phyloP scores from a whole-genome alignment of 2,888 invertebrate genomes.

The Sussaba pulchella region DNA sequence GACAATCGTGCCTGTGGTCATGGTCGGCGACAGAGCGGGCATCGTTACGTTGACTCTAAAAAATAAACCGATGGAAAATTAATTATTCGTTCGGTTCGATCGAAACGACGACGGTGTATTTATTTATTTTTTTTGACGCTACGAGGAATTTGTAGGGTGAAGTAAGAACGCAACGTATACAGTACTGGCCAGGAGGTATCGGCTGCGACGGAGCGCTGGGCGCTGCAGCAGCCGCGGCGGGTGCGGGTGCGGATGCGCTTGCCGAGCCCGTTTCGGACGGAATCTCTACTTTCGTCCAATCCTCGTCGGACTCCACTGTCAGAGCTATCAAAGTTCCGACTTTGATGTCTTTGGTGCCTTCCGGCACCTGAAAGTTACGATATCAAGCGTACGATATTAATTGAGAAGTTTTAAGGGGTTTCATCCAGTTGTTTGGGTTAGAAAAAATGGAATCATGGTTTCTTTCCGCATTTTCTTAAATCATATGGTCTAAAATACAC shows the following conservation, averaged over 20 bases:
- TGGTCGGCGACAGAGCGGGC: slow-evolving; percentile 88
- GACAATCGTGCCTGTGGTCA: slow-evolving; percentile 87
- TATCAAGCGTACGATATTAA: no score
- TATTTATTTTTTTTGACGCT: no score
- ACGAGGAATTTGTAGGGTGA: background rate
- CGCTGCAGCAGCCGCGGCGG: slow-evolving; percentile 62
- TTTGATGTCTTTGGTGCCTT: slow-evolving; percentile 86
- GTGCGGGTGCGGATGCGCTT: slow-evolving; percentile 57
- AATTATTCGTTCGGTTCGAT: no score
- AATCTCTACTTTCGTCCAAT: slow-evolving; percentile 86
- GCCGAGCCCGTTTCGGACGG: slow-evolving; percentile 70
- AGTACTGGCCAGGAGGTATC: slow-evolving; percentile 80
- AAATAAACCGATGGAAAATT: no score
- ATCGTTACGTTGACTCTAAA: slow-evolving; percentile 84
- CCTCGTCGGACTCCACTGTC: slow-evolving; percentile 87
- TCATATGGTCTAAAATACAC: no score
- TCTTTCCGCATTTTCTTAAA: no score
- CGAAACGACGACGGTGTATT: no score
- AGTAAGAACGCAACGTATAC: slow-evolving; percentile 18
- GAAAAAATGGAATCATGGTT: no score
- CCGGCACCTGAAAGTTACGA: slow-evolving; percentile 84
- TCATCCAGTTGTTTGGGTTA: no score
- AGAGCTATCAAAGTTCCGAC: slow-evolving; percentile 87
- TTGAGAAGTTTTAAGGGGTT: no score
- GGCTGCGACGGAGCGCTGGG: slow-evolving; percentile 63